Evolutionary conservation across 2,113 vertebrate genomes (phyloP), one percentile per base, ranked within the genome.

Genomic region (Scytalopus superciliaris): DNA sequence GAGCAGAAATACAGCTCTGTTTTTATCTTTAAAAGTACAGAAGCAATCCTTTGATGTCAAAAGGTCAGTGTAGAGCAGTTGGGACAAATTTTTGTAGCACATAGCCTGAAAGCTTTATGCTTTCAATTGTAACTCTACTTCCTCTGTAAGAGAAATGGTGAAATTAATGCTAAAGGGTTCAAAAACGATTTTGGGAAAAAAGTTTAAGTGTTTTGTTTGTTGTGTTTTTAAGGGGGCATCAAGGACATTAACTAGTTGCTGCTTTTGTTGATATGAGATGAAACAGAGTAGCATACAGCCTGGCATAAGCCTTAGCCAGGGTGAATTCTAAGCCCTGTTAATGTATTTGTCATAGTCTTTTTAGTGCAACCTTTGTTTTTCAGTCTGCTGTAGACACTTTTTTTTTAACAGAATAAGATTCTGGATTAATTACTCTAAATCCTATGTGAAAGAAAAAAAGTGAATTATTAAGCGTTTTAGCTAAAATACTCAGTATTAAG

Each of bases 21-120:
- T 90, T 94, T 90, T 81, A 69, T 90, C 94, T 93, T 75, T 73
- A 75, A 89, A 93, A 89, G 57, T 72, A 75, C 37, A 84, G 60
- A 93, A 94, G 45, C 53, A 89, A 89, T 95, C 35, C 57, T 91
- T 86, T 85, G 66, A 59, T 93, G 90, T 73, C 94, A 90, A 91
- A 85, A 93, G 79, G 94, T 96, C 86, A 90, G 28, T 39, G n/a
- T 17, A 72, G 73, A 88, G 55, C 49, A 52, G 60, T 27, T 92
- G 64, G 82, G 92, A 93, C 72, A 86, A 88, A 59, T 91, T 94
- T 96, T 93, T 91, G 31, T 37, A 84, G 60, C 37, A 92, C 44
- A 80, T 80, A 94, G 75, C 40, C 76, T 84, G 60, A 86, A 35
- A 86, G 75, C 72, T 94, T 93, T 84, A 74, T 88, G 45, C 49